A percentile compares a stretch with the other conserved stretches of the same genome.
phyloP scores from a whole-genome alignment of 2,113 vertebrate genomes.

The Thunnus thynnus region DNA sequence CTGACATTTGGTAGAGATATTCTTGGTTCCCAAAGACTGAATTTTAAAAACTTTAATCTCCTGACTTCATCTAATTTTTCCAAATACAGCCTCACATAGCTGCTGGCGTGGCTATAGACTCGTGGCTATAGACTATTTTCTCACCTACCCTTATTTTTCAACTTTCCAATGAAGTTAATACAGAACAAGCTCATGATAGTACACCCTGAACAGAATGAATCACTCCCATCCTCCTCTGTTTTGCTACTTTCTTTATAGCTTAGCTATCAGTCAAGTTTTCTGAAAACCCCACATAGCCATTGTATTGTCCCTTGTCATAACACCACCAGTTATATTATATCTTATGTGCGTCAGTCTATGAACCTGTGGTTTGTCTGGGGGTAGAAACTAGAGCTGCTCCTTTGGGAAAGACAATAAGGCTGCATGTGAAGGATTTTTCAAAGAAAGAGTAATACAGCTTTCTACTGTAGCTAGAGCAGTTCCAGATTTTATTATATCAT shows the following conservation, averaged over 20 bases:
- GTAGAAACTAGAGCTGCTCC: conserved; percentile 44
- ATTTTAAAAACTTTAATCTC: no score
- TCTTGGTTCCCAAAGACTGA: no score
- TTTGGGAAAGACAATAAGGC: conserved; percentile 35
- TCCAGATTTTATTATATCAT: not conserved
- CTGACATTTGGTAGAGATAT: no score
- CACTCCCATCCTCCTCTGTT: conserved; percentile 7
- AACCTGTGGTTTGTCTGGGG: conserved; percentile 26
- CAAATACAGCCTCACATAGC: no score
- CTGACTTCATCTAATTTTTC: no score
- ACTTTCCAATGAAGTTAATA: conserved; percentile 3
- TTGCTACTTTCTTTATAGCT: conserved; percentile 11
- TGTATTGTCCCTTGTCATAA: conserved; percentile 37
- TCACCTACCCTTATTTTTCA: not conserved
- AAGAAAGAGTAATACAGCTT: conserved; percentile 11
- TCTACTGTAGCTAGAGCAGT: not conserved
- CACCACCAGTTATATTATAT: conserved; percentile 40
- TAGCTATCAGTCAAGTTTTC: conserved; percentile 17
- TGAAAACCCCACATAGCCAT: conserved; percentile 29
- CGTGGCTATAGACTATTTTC: no score
- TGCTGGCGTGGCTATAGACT: no score
- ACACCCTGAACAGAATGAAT: not conserved
- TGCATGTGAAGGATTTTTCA: conserved; percentile 21
- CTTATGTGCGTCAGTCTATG: conserved; percentile 15
- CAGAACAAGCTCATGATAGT: conserved; percentile 4